A percentile compares a stretch with the other conserved stretches of the same genome.
These are phyloP conservation scores for Hydriomena furcata DNA, from an alignment of 2,888 invertebrate genomes.

Conservation along the genomic window DNA sequence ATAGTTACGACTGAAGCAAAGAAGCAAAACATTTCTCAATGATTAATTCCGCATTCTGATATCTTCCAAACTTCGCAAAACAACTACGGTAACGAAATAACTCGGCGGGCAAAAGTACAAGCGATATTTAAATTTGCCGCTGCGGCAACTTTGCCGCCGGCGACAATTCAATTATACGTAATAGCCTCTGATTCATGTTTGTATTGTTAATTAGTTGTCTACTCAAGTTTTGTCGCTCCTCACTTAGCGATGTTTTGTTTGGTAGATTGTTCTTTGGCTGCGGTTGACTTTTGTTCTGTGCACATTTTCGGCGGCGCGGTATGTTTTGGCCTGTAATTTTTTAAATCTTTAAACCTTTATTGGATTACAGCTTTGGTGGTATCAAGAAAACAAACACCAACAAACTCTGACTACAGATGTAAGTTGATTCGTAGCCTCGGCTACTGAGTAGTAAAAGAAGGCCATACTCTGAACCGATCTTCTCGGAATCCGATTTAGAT, in stretches of 20 bases:
- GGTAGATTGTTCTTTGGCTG: conserved; percentile 70
- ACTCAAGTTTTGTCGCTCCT: conserved; percentile 82
- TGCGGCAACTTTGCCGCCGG: conserved; percentile 74
- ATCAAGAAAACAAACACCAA: too few species aligned
- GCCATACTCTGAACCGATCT: too few species aligned
- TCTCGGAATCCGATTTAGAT: too few species aligned
- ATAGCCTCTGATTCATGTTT: conserved; percentile 84
- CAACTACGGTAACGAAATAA: conserved; percentile 45
- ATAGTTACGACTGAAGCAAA: too few species aligned
- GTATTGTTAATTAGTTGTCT: conserved; percentile 82
- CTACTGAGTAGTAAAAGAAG: too few species aligned
- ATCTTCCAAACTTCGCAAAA: conserved; percentile 36
- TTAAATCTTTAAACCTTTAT: neutral
- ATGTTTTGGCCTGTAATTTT: conserved; percentile 31
- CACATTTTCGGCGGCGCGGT: conserved; percentile 44
- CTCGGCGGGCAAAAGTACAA: conserved; percentile 58
- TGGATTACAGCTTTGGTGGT: too few species aligned
- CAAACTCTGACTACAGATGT: too few species aligned
- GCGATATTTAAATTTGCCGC: conserved; percentile 79
- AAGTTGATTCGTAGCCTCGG: too few species aligned
- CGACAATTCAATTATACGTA: conserved; percentile 83
- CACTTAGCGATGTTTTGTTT: conserved; percentile 72
- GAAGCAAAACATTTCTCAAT: conserved; percentile 2
- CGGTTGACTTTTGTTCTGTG: conserved; percentile 62
- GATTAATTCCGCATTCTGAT: conserved; percentile 15